Conservation (phyloP, 1,140 invertebrate genomes). For the Macrosteles quadrilineatus region DNA sequence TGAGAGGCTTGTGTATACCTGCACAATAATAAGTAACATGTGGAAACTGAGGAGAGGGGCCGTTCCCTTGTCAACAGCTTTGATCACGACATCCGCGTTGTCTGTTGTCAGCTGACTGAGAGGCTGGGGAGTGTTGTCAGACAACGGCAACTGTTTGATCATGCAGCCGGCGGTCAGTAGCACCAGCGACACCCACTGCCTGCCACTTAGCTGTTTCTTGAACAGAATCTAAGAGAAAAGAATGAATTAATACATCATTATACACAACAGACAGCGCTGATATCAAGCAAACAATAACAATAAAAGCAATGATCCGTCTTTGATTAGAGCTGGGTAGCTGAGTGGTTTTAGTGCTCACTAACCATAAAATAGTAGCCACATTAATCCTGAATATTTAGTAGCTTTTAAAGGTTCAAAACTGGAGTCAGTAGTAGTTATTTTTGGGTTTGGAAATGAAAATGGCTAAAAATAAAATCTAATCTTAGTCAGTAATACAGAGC, state of each 20-base stretch:
- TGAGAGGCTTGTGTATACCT: no score
- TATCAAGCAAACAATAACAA: not conserved
- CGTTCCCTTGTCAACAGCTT: constrained; percentile 46
- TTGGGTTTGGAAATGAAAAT: no score
- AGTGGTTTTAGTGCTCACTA: no score
- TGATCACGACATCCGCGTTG: not conserved
- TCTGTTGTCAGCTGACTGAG: no score
- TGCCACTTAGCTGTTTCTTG: constrained; percentile 74
- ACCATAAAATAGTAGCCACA: no score
- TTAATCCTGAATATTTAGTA: no score
- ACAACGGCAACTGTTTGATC: constrained; percentile 80
- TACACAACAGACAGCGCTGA: not conserved
- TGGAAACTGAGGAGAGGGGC: constrained; percentile 64
- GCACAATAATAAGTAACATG: constrained; percentile 68
- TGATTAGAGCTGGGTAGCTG: no score
- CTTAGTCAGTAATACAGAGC: no score
- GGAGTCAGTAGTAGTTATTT: no score
- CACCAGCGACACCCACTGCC: constrained; percentile 89
- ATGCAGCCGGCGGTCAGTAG: constrained; percentile 89
- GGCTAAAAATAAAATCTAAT: no score
- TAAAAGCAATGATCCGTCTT: no score
- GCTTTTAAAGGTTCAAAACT: no score
- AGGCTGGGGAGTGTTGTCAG: constrained; percentile 41
- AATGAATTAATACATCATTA: constrained; percentile 32
- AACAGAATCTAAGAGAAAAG: constrained; percentile 74